Conservation (phyloP, 2,113 vertebrate species). For the Prochilodus magdalenae region DNA sequence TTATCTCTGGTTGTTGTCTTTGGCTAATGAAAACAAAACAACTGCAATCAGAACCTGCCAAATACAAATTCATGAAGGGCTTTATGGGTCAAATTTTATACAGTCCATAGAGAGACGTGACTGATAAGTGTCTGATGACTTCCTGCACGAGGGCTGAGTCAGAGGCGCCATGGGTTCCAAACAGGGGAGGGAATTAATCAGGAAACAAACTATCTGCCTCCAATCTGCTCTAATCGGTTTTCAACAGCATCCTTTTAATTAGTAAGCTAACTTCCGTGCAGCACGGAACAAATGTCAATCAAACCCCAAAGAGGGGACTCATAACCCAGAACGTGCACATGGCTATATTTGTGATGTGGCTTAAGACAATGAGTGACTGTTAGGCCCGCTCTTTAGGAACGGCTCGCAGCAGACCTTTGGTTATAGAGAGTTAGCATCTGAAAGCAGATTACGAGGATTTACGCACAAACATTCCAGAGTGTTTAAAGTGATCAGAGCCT, state of each 20-base stretch:
- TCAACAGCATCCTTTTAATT: conserved; percentile 30
- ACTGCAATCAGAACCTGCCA: too few relatives aligned
- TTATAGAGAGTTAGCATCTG: not conserved
- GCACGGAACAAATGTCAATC: conserved; percentile 11
- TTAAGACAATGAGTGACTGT: conserved; percentile 11
- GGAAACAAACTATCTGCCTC: conserved; percentile 22
- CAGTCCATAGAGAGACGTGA: not conserved
- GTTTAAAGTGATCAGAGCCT: not conserved
- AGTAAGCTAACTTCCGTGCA: not conserved
- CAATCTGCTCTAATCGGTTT: conserved; percentile 26
- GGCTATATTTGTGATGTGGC: not conserved
- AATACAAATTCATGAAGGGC: not conserved
- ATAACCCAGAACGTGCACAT: not conserved
- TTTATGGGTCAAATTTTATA: not conserved
- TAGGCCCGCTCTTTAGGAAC: not conserved
- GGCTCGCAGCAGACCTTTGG: not conserved
- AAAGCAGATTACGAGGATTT: conserved; percentile 30
- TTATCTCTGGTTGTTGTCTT: too few relatives aligned
- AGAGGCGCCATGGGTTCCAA: not conserved
- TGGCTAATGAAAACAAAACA: too few relatives aligned
- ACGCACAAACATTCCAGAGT: not conserved
- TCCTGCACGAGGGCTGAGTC: conserved; percentile 18
- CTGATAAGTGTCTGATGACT: conserved; percentile 1
- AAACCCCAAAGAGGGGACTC: not conserved
- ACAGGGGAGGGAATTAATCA: conserved; percentile 30